Evolutionary conservation across 2,797 vertebrate species (phyloP), one percentile per base, ranked within the genome.

Genomic region (Spea hammondii): DNA sequence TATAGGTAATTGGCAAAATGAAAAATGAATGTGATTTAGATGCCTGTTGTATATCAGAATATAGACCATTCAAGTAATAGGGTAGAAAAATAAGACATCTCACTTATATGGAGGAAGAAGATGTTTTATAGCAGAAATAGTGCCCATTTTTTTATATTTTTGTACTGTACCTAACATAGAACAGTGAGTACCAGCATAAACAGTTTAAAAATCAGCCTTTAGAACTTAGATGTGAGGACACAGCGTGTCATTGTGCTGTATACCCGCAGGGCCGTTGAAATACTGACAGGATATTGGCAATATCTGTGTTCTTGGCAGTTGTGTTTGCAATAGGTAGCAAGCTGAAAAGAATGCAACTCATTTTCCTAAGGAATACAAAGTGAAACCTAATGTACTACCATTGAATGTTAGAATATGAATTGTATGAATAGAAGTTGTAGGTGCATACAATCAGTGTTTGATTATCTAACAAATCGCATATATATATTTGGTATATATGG

Each of bases 231-330:
- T 65, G 64, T 44, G 64, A 45, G 5, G 50, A 50, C 66, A 32
- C 50, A 49, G 8, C 3, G 11, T 48, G 49, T 49, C 4, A 49
- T 11, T 49, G 6, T 69, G n/a, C 8, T 8, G 8, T n/a, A 12
- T 45, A 59, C 4, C 11, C 70, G n/a, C 11, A 9, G 17, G 13
- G 64, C 11, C 46, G 12, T 5, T 47, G 68, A 47, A 71, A 78
- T 71, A 48, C 68, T 12, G 47, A 78, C 68, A 78, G 76, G 76
- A 78, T 71, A 71, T 78, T 78, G 57, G 55, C 48, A 70, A 78
- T 71, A 65, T 65, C 11, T 60, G 51, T 13, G 4, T 69, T 47
- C 53, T 14, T 77, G 54, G 14, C 47, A 50, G 14, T 5, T 12
- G 48, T 32, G 14, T 45, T 70, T 50, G 10, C 64, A 54, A 17